Base-by-base conservation (phyloP, 2,888 invertebrate species). In the Cacoxenus indagator region DNA sequence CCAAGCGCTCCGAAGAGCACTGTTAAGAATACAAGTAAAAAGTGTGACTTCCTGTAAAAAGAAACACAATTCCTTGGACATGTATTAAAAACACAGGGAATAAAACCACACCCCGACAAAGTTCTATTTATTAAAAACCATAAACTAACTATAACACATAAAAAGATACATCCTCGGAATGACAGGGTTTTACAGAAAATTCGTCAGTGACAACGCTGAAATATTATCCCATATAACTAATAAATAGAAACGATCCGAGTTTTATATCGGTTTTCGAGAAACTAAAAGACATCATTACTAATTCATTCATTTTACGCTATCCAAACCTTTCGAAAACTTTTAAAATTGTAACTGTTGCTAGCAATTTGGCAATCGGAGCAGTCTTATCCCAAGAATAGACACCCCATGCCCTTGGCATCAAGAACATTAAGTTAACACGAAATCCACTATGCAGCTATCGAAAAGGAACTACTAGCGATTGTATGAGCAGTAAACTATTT, bases 171-270 rank as follows among this genome's bases (percentile, higher is more conserved):
- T 8, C 11, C 11, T 11, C 11, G 11, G 5, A 5, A n/a, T n/a
- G n/a, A n/a, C n/a, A n/a, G n/a, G n/a, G n/a, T n/a, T n/a, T n/a
- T n/a, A n/a, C n/a, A n/a, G 37, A 5, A 37, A 37, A 37, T 37
- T 37, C 11, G 11, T 37, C 5, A 37, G 11, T 8, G 46, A 45
- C 17, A 45, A 45, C n/a, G 11, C 45, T 6, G 22, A 45, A 24
- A 64, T 64, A 45, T 43, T 64, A 1, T 26, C 51, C 27, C 65
- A 46, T 19, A 62, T 69, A 54, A 45, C 48, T 24, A 66, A 46
- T 69, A 5, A 45, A 66, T 14, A 17, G 61, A 37, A 65, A 66
- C 19, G 62, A 66, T 62, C 27, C 9, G 2, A n/a, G 43, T 17
- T 65, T 65, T 51, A 37, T 37, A 17, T 4, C 57, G 45, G 31